phyloP scores from a whole-genome alignment of 2,113 vertebrate species.

The Seriola quinqueradiata region DNA sequence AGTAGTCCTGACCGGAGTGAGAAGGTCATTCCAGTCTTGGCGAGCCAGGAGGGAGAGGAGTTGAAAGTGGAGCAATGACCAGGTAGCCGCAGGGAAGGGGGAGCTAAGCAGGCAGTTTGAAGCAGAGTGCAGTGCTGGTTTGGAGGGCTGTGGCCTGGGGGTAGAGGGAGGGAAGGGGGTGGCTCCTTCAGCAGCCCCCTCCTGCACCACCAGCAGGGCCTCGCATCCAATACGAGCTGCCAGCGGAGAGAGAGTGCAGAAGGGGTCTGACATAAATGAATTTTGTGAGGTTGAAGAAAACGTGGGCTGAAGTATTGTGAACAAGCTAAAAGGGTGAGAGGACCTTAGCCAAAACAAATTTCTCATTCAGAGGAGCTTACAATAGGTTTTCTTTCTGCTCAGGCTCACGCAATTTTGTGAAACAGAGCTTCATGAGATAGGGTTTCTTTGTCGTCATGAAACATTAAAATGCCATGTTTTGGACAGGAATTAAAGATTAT shows the following conservation, averaged over 20 bases:
- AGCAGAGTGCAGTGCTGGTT: conserved; percentile 14
- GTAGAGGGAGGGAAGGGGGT: not conserved
- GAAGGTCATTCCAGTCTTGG: conserved; percentile 54
- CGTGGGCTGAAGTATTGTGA: conserved; percentile 39
- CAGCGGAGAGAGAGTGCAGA: conserved; percentile 6
- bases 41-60: conserved; percentile 21
- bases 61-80: conserved; percentile 56
- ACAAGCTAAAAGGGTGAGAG: conserved; percentile 54
- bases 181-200: conserved; percentile 14
- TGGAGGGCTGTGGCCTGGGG: conserved; percentile 28
- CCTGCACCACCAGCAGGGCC: conserved; percentile 3
- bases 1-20: conserved; percentile 24
- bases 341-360: conserved; percentile 60
- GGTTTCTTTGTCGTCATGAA: conserved; percentile 11
- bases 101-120: conserved; percentile 13
- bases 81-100: conserved; percentile 37
- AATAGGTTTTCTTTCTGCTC: conserved; percentile 50
- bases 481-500: conserved; percentile 29
- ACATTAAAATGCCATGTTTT: conserved; percentile 29
- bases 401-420: conserved; percentile 54
- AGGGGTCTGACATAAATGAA: conserved; percentile 25
- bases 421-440: conserved; percentile 28
- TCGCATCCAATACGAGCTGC: conserved; percentile 25
- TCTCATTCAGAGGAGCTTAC: conserved; percentile 53
- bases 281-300: conserved; percentile 53